phyloP scores from a whole-genome alignment of 2,797 vertebrate species.

The Sebastes kiyomatsui region DNA sequence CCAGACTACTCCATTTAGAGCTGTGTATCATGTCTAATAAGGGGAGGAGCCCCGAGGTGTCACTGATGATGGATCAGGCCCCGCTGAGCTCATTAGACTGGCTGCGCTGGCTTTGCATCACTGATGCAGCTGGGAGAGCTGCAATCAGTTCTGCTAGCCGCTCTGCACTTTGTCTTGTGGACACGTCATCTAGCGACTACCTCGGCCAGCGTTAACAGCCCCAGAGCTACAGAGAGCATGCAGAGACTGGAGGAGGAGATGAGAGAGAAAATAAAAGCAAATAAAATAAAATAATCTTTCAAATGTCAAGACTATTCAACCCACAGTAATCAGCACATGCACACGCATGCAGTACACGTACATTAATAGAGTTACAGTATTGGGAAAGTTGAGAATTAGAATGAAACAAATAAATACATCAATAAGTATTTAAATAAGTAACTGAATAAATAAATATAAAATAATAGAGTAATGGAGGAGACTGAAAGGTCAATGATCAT shows the following conservation, averaged over 20 bases:
- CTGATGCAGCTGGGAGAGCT: conserved; percentile 83
- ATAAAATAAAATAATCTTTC: not conserved
- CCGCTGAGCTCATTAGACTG: conserved; percentile 93
- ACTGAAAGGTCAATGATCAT: not conserved
- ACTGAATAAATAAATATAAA: not conserved
- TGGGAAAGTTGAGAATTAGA: not conserved
- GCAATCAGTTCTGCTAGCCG: conserved; percentile 70
- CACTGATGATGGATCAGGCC: conserved; percentile 93
- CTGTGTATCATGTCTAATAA: conserved; percentile 56
- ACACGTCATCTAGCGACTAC: not conserved
- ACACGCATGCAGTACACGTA: not conserved
- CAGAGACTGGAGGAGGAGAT: not conserved
- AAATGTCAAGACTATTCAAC: not conserved
- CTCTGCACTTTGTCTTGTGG: conserved; percentile 30
- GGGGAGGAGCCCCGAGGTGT: conserved; percentile 82
- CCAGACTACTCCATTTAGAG: conserved; percentile 47
- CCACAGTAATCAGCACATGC: not conserved
- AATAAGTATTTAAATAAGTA: not conserved
- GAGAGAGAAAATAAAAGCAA: not conserved
- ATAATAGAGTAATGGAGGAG: not conserved
- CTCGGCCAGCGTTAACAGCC: not conserved
- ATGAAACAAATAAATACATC: not conserved
- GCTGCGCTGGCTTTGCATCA: conserved; percentile 88
- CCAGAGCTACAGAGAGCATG: not conserved
- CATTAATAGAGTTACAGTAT: not conserved